A percentile compares a stretch with the other conserved stretches of the same genome.
Evolutionary conservation across 2,888 invertebrate species (phyloP).

Genomic region (Machimus atricapillus): DNA sequence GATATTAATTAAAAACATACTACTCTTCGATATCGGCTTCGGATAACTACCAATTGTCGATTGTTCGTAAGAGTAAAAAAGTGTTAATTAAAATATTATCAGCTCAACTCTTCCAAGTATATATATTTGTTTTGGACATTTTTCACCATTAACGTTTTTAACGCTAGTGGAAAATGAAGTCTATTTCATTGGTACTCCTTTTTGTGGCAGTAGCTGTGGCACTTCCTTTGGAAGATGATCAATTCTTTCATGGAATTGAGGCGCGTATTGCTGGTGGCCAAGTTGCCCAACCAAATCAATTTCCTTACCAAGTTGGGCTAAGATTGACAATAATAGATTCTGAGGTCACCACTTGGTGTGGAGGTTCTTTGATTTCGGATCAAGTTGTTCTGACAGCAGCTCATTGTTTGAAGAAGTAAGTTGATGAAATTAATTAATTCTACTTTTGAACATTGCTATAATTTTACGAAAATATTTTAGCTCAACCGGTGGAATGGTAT

Average conservation of each 20-base stretch:
- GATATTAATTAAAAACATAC: not conserved
- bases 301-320: constrained; percentile 44
- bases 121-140: not conserved
- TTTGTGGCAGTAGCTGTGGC: not conserved
- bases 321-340: not conserved
- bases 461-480: not conserved
- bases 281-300: constrained; percentile 44
- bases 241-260: not conserved
- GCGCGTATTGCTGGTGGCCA: constrained; percentile 44
- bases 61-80: not conserved
- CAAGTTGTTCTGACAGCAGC: constrained; percentile 41
- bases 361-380: constrained; percentile 40
- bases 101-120: not conserved
- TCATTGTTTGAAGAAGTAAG: constrained; percentile 25
- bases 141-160: not conserved
- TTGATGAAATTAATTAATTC: not conserved
- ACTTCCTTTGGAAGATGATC: not conserved
- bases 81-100: not conserved
- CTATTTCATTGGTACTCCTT: not conserved
- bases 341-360: constrained; percentile 31
- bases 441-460: not conserved
- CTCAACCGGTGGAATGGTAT: constrained; percentile 5
- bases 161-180: not conserved
- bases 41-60: not conserved
- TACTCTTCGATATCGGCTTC: not conserved